Evolutionary conservation across 2,797 vertebrate genomes (phyloP).

Genomic region (Typhlichthys subterraneus): DNA sequence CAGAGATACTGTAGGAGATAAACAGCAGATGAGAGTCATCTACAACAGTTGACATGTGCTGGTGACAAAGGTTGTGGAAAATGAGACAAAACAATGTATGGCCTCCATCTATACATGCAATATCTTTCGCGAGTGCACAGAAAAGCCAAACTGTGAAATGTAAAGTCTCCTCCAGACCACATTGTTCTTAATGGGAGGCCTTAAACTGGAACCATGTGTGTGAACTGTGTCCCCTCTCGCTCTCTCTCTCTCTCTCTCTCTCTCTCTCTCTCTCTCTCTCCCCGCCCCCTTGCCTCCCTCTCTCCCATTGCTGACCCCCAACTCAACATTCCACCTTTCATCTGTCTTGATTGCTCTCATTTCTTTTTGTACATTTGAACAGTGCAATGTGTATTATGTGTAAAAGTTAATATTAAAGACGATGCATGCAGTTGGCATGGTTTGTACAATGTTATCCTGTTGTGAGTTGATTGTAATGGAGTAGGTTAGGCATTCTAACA

Average conservation of each 20-base stretch:
- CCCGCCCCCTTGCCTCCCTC: slow-evolving; percentile 21
- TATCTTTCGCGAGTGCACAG: slow-evolving; percentile 38
- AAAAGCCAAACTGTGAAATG: slow-evolving; percentile 71
- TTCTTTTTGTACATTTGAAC: slow-evolving; percentile 24
- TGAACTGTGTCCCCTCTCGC: slow-evolving; percentile 34
- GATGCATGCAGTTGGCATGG: neutral
- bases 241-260: slow-evolving; percentile 18
- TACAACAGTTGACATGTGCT: no score
- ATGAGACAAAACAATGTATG: neutral
- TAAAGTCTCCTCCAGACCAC: slow-evolving; percentile 63
- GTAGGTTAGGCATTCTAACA: no score
- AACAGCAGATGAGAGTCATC: no score
- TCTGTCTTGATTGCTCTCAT: slow-evolving; percentile 7
- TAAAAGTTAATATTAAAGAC: slow-evolving; percentile 44
- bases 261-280: slow-evolving; percentile 27
- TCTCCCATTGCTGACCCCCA: slow-evolving; percentile 42
- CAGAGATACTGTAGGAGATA: no score
- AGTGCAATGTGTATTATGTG: slow-evolving; percentile 34
- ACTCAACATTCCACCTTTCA: slow-evolving; percentile 35
- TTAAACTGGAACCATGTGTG: slow-evolving; percentile 76
- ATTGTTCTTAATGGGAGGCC: slow-evolving; percentile 58
- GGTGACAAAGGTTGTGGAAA: neutral
- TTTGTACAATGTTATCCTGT: neutral
- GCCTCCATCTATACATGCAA: neutral
- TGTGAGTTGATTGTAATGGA: neutral